phyloP scores from a whole-genome alignment of 2,797 vertebrate species.

The Oreonectes daqikongensis region DNA sequence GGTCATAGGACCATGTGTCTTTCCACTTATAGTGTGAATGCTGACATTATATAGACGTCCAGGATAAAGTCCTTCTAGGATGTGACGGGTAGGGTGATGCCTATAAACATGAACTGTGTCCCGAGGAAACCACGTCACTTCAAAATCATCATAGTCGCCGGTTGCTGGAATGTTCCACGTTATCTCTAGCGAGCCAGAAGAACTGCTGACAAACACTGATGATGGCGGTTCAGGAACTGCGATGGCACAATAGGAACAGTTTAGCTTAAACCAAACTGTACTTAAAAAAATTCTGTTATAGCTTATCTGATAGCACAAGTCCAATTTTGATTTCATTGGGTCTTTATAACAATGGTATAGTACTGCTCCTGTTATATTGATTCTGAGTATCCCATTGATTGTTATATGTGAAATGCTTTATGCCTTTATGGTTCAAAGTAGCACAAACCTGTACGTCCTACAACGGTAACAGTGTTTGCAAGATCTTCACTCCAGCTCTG shows the following conservation, averaged over 20 bases:
- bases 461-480: constrained; percentile 59
- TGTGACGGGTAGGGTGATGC: constrained; percentile 75
- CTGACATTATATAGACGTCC: constrained; percentile 89
- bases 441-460: constrained; percentile 70
- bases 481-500: constrained; percentile 76
- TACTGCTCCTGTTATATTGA: too few species aligned
- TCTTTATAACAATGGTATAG: too few species aligned
- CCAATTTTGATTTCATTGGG: too few species aligned
- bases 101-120: constrained; percentile 79
- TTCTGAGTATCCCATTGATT: too few species aligned
- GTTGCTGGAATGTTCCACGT: constrained; percentile 83
- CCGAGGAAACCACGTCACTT: constrained; percentile 85
- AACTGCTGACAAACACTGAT: constrained; percentile 69
- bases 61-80: constrained; percentile 83
- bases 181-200: constrained; percentile 83
- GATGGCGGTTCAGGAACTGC: constrained; percentile 70
- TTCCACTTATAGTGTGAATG: constrained; percentile 81
- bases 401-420: neutral
- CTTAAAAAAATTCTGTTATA: too few species aligned
- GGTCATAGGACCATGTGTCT: constrained; percentile 52
- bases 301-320: too few species aligned
- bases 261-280: neutral
- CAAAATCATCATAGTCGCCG: constrained; percentile 87
- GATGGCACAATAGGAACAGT: neutral
- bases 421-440: neutral